Conservation (phyloP, 2,113 vertebrate genomes). For the Cyanocitta stelleri region DNA sequence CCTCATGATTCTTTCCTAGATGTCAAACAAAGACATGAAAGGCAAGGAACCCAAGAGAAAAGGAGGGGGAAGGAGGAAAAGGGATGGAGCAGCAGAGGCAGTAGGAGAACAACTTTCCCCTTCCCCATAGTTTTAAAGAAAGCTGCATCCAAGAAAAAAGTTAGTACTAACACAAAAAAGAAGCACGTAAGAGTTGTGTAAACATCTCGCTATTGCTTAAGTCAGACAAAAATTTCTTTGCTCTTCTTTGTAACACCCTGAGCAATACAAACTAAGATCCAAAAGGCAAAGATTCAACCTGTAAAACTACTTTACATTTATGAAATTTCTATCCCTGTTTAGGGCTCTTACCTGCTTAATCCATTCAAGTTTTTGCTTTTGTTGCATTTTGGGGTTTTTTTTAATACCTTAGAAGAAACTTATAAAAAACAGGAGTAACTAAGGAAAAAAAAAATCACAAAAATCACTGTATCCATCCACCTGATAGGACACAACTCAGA, state of each 20-base stretch:
- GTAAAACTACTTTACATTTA: neutral
- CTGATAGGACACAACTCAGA: neutral
- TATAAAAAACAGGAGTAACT: neutral
- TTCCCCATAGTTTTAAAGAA: neutral
- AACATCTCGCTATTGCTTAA: neutral
- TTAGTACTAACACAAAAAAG: neutral
- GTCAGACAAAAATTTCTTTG: conserved; percentile 22
- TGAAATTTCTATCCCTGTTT: neutral
- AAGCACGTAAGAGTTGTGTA: neutral
- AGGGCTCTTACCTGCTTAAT: conserved; percentile 6
- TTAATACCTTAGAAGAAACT: neutral
- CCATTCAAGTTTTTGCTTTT: neutral
- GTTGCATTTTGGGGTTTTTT: neutral
- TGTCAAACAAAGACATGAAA: conserved; percentile 74
- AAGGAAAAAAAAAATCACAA: neutral
- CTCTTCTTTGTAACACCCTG: conserved; percentile 41
- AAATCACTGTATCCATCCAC: neutral
- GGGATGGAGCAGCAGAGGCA: neutral
- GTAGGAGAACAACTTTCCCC: neutral
- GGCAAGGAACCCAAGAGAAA: conserved; percentile 68
- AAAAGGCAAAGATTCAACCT: neutral
- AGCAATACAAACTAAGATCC: neutral
- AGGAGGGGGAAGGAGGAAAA: conserved; percentile 33
- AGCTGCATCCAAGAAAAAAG: neutral
- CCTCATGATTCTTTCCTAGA: conserved; percentile 78